Evolutionary conservation across 2,797 vertebrate genomes (phyloP).

Genomic region (Nannoperca australis): DNA sequence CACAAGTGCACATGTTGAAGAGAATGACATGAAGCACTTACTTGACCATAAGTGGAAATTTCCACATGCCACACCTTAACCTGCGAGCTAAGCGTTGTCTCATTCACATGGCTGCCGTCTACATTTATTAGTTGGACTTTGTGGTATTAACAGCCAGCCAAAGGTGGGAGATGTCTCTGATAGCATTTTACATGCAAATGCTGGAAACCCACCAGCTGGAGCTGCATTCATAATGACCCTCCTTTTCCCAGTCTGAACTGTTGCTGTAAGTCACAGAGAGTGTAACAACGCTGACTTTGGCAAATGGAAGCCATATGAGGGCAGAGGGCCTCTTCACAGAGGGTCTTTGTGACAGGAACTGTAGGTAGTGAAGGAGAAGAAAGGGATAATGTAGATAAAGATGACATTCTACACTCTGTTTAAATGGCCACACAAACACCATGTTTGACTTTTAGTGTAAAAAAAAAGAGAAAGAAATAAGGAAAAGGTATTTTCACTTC

Average conservation of each 20-base stretch:
- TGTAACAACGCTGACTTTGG: slow-evolving; percentile 39
- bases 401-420: neutral
- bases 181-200: slow-evolving; percentile 20
- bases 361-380: slow-evolving; percentile 19
- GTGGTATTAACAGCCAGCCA: slow-evolving; percentile 5
- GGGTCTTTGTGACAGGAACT: slow-evolving; percentile 66
- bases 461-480: slow-evolving; percentile 14
- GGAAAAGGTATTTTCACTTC: slow-evolving; percentile 37
- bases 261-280: slow-evolving; percentile 42
- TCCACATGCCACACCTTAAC: slow-evolving; percentile 14
- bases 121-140: slow-evolving; percentile 2
- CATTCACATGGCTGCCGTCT: neutral
- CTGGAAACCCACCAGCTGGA: slow-evolving; percentile 29
- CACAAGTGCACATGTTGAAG: neutral
- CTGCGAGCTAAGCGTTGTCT: neutral
- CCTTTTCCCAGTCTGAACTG: slow-evolving; percentile 74
- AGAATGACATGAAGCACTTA: neutral
- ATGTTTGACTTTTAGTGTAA: neutral
- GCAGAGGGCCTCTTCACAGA: slow-evolving; percentile 59
- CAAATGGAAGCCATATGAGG: slow-evolving; percentile 77
- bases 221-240: slow-evolving; percentile 67
- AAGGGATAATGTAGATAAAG: slow-evolving; percentile 14
- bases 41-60: neutral
- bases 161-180: slow-evolving; percentile 3
- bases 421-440: neutral